phyloP scores from a whole-genome alignment of 2,113 vertebrate species.

The Uria lomvia region DNA sequence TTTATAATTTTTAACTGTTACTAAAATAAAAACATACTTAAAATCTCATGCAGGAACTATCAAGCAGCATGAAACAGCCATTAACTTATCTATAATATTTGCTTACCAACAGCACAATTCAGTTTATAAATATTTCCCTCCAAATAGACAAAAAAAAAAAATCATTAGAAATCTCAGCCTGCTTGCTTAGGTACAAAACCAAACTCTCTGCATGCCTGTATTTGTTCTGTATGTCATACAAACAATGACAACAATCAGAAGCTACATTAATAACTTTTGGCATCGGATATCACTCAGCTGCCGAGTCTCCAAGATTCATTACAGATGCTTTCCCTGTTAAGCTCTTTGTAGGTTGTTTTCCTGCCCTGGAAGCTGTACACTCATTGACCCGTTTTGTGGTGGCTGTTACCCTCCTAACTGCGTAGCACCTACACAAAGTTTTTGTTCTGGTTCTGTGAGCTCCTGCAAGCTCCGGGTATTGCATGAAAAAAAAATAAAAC shows the following conservation, averaged over 20 bases:
- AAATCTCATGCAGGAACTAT: background rate
- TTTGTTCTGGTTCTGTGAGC: background rate
- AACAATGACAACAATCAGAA: background rate
- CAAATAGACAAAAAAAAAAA: background rate
- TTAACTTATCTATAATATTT: background rate
- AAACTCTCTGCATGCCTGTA: background rate
- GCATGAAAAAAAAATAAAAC: background rate
- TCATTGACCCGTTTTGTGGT: rapidly evolving
- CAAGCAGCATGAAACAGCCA: background rate
- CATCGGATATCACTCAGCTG: background rate
- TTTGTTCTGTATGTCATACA: background rate
- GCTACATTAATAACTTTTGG: background rate
- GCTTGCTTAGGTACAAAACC: background rate
- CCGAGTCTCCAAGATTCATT: background rate
- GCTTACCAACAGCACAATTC: background rate
- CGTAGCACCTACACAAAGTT: background rate
- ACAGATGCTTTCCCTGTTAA: background rate
- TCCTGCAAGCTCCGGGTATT: background rate
- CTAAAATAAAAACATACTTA: background rate
- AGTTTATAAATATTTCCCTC: background rate
- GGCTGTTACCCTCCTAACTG: background rate
- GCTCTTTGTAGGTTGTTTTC: background rate
- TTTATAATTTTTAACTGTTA: background rate
- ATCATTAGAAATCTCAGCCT: background rate
- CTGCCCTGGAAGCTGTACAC: background rate